Evolutionary conservation across 2,113 vertebrate species (phyloP).

Genomic region (Mesocricetus auratus): DNA sequence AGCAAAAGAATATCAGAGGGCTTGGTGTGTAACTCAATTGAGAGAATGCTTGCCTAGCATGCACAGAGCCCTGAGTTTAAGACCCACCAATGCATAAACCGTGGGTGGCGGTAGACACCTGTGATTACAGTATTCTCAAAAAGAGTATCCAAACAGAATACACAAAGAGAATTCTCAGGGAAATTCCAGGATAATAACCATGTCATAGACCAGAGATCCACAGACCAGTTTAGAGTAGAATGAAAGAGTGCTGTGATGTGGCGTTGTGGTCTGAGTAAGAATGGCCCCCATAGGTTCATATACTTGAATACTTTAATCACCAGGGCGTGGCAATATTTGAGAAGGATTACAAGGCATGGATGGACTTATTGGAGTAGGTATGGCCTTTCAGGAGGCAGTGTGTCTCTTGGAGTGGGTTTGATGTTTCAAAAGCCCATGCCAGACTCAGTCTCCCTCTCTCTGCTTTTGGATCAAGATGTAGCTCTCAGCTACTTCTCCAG

Average conservation of each 20-base stretch:
- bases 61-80: not conserved
- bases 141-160: not conserved
- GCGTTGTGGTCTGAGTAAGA: not conserved
- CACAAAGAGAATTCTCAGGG: not conserved
- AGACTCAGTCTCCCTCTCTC: not conserved
- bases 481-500: not conserved
- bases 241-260: not conserved
- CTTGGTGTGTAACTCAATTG: not conserved
- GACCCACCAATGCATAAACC: not conserved
- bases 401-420: not conserved
- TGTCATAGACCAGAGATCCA: not conserved
- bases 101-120: not conserved
- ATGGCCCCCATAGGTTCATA: not conserved
- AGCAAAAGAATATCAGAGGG: not conserved
- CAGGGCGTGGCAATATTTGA: not conserved
- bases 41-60: not conserved
- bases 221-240: not conserved
- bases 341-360: not conserved
- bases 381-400: not conserved
- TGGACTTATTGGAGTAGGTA: not conserved
- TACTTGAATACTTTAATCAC: not conserved
- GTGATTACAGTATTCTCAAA: not conserved
- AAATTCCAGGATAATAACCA: not conserved
- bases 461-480: not conserved
- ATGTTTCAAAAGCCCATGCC: not conserved